phyloP scores from a whole-genome alignment of 2,888 invertebrate genomes.

The Mylabris sibirica region DNA sequence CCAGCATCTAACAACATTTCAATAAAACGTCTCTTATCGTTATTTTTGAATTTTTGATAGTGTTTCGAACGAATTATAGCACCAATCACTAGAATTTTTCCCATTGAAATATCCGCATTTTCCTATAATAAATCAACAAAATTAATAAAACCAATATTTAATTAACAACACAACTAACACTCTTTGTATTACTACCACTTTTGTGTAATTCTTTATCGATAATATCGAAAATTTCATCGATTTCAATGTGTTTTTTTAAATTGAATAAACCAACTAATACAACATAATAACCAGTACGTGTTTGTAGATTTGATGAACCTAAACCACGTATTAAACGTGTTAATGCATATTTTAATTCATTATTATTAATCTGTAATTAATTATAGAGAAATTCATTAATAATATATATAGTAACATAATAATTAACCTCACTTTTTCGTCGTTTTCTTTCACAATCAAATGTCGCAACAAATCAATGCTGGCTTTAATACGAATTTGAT shows the following conservation, averaged over 20 bases:
- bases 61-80: constrained; percentile 73
- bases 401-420: constrained; percentile 15
- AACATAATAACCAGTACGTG: constrained; percentile 74
- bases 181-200: constrained; percentile 69
- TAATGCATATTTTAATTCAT: constrained; percentile 72
- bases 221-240: constrained; percentile 66
- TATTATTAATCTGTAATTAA: constrained; percentile 55
- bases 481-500: constrained; percentile 58
- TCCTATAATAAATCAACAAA: constrained; percentile 65
- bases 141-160: no score
- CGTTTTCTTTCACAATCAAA: constrained; percentile 53
- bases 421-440: constrained; percentile 57
- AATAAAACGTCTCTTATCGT: constrained; percentile 63
- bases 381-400: background rate
- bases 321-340: constrained; percentile 75
- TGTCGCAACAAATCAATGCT: constrained; percentile 59
- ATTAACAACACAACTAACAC: constrained; percentile 71
- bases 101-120: constrained; percentile 75
- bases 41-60: constrained; percentile 62
- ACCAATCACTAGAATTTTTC: constrained; percentile 75
- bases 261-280: constrained; percentile 71
- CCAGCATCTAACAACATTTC: constrained; percentile 64
- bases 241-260: constrained; percentile 62
- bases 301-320: constrained; percentile 71
- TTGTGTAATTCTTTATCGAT: constrained; percentile 72